Percentiles rank a stretch among this genome's conserved stretches.
These are phyloP conservation scores for Oreochromis mossambicus DNA, from an alignment of 2,797 vertebrate species.

Conservation along the genomic window DNA sequence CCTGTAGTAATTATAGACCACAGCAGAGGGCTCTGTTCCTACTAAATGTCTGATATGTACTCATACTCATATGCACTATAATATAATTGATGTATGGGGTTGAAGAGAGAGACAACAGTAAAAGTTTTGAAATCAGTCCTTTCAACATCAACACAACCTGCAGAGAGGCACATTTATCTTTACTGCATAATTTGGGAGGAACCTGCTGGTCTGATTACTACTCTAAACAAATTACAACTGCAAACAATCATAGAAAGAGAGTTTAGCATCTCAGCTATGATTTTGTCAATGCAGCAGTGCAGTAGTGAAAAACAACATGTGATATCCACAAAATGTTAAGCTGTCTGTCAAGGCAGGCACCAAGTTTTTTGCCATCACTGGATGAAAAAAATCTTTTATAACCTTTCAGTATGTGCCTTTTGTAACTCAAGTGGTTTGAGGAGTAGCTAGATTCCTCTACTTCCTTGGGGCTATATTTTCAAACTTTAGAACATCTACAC, in stretches of 20 bases:
- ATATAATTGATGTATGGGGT: neutral
- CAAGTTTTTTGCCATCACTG: neutral
- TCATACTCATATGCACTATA: slow-evolving; percentile 3
- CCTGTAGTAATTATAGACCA: slow-evolving; percentile 34
- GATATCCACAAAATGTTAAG: neutral
- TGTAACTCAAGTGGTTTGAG: neutral
- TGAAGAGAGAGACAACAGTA: neutral
- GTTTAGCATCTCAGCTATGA: neutral
- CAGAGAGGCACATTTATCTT: neutral
- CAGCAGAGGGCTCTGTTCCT: slow-evolving; percentile 64
- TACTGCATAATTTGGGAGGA: neutral
- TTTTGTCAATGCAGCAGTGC: neutral
- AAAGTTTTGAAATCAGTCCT: neutral
- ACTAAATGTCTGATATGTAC: neutral
- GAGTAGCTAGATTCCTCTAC: neutral
- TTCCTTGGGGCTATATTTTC: neutral
- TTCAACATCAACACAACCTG: neutral
- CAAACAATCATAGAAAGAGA: neutral
- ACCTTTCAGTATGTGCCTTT: neutral
- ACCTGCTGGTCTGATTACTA: neutral
- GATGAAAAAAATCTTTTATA: neutral
- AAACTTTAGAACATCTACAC: neutral
- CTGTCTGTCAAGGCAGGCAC: neutral
- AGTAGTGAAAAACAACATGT: neutral
- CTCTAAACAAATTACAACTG: neutral